Evolutionary conservation across 2,113 vertebrate species (phyloP), one percentile per base, ranked within the genome.

Genomic region (Phodopus roborovskii): DNA sequence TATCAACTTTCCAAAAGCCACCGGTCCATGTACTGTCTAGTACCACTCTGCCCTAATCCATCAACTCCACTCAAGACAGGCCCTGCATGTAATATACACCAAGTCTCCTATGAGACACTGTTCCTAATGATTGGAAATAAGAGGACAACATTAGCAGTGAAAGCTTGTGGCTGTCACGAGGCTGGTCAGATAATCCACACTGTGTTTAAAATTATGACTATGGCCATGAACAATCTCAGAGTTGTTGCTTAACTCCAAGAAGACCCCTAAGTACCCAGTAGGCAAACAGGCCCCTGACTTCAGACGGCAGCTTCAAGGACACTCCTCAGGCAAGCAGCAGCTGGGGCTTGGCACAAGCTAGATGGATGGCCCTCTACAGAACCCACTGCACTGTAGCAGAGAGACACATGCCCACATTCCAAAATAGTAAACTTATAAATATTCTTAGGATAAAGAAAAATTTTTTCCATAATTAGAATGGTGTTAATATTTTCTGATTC

Each of bases 401-500:
- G 20, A 26, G 33, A 81, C 0, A 42, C 10, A 45, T 7, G 7
- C 45, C 45, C 58, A 56, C 36, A 86, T 92, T 50, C 58, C 50
- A 88, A 84, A 17, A 75, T 0, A 42, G 2, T 20, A 83, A 66
- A 50, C 48, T 87, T 90, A 74, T 45, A 78, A 66, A 39, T 58
- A 92, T 48, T 62, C 66, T 16, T 70, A 90, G 79, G 84, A 84
- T 33, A 45, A 85, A 33, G 39, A 48, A 17, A 36, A 2, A 22
- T 0, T 36, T 48, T 42, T 66, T 64, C 17, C 28, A 39, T 78
- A 83, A 83, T 83, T 83, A 86, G 33, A 53, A 53, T 26, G 78
- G 77, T 8, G 56, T 60, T 90, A 92, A 62, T 84, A 90, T 84
- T 94, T 86, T 88, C 64, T 71, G 83, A 88, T 85, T 92, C 58